phyloP scores from a whole-genome alignment of 2,113 vertebrate species.

The Melozone crissalis region DNA sequence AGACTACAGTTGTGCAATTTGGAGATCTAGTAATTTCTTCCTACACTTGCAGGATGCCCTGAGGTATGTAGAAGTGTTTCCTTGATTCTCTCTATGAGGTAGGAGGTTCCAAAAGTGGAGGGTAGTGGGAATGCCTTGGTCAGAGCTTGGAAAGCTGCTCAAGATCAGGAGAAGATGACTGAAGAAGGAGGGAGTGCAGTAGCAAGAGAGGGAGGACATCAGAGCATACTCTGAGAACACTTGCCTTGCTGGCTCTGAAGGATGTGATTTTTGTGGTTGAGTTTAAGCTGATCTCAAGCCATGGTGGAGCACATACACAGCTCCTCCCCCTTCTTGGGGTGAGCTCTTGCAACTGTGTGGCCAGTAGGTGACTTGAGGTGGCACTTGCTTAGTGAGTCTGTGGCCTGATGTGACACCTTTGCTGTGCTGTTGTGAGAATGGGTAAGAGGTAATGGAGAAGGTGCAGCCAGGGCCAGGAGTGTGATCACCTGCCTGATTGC shows the following conservation, averaged over 20 bases:
- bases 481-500: neutral
- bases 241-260: neutral
- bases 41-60: neutral
- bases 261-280: neutral
- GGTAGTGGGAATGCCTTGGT: neutral
- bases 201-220: neutral
- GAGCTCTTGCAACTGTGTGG: neutral
- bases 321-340: neutral
- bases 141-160: neutral
- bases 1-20: neutral
- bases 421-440: neutral
- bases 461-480: neutral
- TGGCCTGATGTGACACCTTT: neutral
- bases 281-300: neutral
- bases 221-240: neutral
- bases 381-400: neutral
- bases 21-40: neutral
- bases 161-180: neutral
- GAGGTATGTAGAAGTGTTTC: neutral
- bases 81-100: neutral
- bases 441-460: neutral
- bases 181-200: rapidly evolving
- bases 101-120: neutral
- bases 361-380: neutral
- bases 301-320: rapidly evolving